These are phyloP conservation scores for Torymus tubicola DNA, from an alignment of 2,888 invertebrate species.

Conservation along the genomic window DNA sequence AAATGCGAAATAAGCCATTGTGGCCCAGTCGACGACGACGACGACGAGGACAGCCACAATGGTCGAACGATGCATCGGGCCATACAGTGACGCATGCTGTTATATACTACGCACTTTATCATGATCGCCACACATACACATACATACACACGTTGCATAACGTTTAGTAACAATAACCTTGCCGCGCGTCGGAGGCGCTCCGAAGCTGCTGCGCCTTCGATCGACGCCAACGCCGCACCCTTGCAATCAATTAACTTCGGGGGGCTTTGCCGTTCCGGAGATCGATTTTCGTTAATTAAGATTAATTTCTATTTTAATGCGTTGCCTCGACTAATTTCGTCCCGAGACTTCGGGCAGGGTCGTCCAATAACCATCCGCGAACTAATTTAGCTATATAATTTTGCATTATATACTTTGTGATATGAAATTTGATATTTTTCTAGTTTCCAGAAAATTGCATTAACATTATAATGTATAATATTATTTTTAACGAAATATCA, in stretches of 20 bases:
- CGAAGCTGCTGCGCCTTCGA: constrained; percentile 9
- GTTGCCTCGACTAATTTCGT: background rate
- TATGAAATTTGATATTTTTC: too few relatives aligned
- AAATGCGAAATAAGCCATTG: background rate
- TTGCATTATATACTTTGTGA: too few relatives aligned
- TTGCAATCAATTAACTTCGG: constrained; percentile 20
- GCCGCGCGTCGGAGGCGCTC: background rate
- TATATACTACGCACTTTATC: constrained; percentile 1
- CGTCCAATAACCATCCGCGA: too few relatives aligned
- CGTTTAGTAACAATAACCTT: constrained; percentile 15
- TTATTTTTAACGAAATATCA: too few relatives aligned
- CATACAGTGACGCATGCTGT: background rate
- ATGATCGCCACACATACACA: background rate
- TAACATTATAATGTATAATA: too few relatives aligned
- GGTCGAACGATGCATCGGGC: background rate
- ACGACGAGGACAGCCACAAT: background rate
- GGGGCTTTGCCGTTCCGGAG: background rate
- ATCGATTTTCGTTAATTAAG: constrained; percentile 19
- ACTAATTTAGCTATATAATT: too few relatives aligned
- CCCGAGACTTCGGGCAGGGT: background rate
- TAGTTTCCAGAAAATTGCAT: too few relatives aligned
- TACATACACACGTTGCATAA: background rate
- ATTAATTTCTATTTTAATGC: constrained; percentile 17
- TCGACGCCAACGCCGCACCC: constrained; percentile 14
- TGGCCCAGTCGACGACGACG: too few relatives aligned